A percentile compares a stretch with the other conserved stretches of the same genome.
Evolutionary conservation across 2,797 vertebrate species (phyloP).

Genomic region (Myiotriccus ornatus): DNA sequence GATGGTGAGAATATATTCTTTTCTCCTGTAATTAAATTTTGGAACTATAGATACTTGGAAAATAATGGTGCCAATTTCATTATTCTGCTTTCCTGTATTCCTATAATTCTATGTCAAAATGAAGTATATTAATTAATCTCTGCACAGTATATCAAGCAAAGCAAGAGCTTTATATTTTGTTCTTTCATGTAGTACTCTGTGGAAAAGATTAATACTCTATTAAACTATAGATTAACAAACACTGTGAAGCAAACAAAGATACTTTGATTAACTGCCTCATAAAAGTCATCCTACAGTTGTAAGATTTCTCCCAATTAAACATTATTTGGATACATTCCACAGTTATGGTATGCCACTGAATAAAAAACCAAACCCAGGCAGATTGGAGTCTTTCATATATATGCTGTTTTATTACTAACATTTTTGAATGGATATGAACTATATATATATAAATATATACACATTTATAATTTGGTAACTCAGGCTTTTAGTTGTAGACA

Average conservation of each 20-base stretch:
- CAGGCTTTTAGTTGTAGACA: not conserved
- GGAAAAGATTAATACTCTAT: not conserved
- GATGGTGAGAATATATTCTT: not conserved
- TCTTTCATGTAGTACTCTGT: not conserved
- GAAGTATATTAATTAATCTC: not conserved
- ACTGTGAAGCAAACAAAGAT: constrained; percentile 10
- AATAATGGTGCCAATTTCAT: not conserved
- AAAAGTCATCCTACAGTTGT: not conserved
- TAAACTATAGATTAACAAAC: constrained; percentile 23
- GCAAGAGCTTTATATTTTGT: not conserved
- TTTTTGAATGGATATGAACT: not conserved
- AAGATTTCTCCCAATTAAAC: constrained; percentile 35
- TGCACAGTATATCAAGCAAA: not conserved
- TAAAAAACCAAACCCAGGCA: not conserved
- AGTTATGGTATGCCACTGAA: not conserved
- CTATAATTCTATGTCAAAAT: not conserved
- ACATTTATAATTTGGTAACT: not conserved
- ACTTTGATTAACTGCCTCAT: not conserved
- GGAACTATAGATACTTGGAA: not conserved
- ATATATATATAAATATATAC: not conserved
- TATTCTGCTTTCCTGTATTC: not conserved
- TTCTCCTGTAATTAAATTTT: not conserved
- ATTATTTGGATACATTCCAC: not conserved
- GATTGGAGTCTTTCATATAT: not conserved
- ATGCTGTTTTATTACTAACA: not conserved